Evolutionary conservation across 2,113 vertebrate species (phyloP).

Genomic region (Dipodomys stephensi): DNA sequence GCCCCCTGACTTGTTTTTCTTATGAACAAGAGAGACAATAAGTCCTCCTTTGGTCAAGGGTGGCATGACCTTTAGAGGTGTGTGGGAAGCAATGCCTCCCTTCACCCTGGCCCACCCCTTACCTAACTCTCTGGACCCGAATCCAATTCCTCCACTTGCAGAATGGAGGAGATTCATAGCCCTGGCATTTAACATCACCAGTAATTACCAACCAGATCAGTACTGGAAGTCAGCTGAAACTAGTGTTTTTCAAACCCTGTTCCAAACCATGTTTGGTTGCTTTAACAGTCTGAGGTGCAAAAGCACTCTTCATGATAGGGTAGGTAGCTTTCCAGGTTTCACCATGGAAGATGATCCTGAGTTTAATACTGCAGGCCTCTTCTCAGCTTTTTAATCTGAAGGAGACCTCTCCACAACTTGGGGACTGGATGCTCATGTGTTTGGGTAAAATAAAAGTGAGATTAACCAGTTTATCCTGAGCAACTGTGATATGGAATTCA

Average conservation of each 20-base stretch:
- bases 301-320: too few species aligned
- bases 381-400: neutral
- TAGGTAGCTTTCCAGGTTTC: neutral
- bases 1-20: too few species aligned
- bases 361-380: neutral
- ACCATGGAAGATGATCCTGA: too few species aligned
- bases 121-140: neutral
- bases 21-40: too few species aligned
- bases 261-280: slow-evolving; percentile 38
- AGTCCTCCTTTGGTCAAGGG: neutral
- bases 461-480: neutral
- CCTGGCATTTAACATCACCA: neutral
- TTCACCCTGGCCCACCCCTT: neutral
- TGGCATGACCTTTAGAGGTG: neutral
- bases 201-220: slow-evolving; percentile 5
- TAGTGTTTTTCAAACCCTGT: neutral
- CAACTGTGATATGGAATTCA: neutral
- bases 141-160: neutral
- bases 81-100: neutral
- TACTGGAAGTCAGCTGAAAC: slow-evolving; percentile 38
- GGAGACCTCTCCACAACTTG: too few species aligned
- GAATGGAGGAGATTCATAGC: slow-evolving; percentile 11
- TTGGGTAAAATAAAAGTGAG: neutral
- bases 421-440: neutral
- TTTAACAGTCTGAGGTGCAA: neutral